phyloP scores from a whole-genome alignment of 2,888 invertebrate genomes.

The Lacanobia wlatinum region DNA sequence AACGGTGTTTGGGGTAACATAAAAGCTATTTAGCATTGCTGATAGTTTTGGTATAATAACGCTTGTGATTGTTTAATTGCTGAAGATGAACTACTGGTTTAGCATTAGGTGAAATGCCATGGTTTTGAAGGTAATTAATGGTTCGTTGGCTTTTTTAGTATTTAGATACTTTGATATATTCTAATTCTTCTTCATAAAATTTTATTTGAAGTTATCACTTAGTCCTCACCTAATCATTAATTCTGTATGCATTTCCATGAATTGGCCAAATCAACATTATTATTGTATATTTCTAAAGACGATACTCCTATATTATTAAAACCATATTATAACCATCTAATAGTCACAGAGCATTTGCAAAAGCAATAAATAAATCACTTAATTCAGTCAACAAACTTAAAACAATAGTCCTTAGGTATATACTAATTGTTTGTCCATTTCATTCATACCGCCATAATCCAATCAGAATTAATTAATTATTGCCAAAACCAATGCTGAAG shows the following conservation, averaged over 20 bases:
- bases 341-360: no score
- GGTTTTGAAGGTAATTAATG: no score
- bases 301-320: no score
- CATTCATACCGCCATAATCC: conserved; percentile 41
- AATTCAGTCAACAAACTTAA: conserved; percentile 1
- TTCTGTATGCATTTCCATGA: no score
- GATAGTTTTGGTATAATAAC: conserved; percentile 5
- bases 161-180: no score
- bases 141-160: no score
- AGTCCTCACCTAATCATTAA: no score
- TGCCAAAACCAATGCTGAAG: conserved; percentile 65
- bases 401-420: conserved; percentile 19
- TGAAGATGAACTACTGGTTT: not conserved
- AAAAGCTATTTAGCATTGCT: conserved; percentile 20
- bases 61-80: not conserved
- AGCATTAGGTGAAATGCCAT: not conserved
- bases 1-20: conserved; percentile 17
- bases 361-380: conserved; percentile 10
- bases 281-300: no score
- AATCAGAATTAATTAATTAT: conserved; percentile 75
- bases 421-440: conserved; percentile 25
- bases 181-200: no score
- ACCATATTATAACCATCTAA: no score
- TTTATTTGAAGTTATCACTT: no score
- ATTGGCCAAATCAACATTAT: no score